Conservation (phyloP, 2,113 vertebrate species). For the Eulemur rufifrons region DNA sequence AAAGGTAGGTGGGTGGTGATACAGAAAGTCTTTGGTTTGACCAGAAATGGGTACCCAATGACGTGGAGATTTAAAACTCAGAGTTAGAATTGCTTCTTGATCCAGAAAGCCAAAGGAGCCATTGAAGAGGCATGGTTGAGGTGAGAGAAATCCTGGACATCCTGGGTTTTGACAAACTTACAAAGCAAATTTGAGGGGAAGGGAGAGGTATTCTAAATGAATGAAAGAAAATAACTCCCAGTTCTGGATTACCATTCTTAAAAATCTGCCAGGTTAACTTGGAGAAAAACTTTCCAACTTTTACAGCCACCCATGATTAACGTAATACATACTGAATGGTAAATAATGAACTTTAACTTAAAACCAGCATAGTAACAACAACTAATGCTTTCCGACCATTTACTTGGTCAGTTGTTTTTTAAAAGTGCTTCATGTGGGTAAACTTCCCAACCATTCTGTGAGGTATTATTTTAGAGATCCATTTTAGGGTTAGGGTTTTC, state of each 20-base stretch:
- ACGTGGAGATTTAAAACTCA: background rate
- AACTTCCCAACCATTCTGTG: background rate
- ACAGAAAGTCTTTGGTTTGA: background rate
- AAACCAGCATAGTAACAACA: background rate
- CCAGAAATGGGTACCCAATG: background rate
- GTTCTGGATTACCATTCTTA: background rate
- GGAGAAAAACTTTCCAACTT: background rate
- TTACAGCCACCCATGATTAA: background rate
- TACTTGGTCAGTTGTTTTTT: background rate
- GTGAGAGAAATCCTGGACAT: background rate
- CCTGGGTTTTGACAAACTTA: background rate
- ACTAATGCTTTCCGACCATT: background rate
- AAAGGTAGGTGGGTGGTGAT: background rate
- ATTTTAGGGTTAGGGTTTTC: background rate
- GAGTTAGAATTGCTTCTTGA: background rate
- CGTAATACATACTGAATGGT: background rate
- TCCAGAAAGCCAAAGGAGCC: background rate
- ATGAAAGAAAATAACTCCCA: background rate
- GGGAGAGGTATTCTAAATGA: background rate
- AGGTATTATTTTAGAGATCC: background rate
- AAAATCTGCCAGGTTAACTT: background rate
- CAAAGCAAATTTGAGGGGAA: background rate
- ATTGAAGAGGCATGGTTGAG: background rate
- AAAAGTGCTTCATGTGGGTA: background rate
- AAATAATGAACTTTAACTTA: background rate